A percentile compares a stretch with the other conserved stretches of the same genome.
Evolutionary conservation across 2,797 vertebrate species (phyloP).

Genomic region (Fratercula arctica): DNA sequence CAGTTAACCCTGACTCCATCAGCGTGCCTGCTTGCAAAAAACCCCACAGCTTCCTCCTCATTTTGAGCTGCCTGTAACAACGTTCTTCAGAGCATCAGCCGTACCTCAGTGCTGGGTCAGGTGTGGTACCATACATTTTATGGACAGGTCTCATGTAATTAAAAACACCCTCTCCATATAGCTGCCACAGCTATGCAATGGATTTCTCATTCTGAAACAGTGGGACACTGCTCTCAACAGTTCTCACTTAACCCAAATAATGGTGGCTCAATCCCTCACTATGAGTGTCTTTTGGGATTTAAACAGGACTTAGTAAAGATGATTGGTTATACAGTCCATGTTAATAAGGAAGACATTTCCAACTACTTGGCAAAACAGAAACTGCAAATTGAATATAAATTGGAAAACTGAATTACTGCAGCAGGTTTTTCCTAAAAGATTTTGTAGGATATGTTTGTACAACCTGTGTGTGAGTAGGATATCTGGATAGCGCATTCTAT

Average conservation of each 20-base stretch:
- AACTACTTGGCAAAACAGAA: slow-evolving; percentile 21
- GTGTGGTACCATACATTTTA: neutral
- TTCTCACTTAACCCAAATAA: neutral
- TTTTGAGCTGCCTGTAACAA: neutral
- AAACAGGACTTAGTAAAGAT: neutral
- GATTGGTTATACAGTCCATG: neutral
- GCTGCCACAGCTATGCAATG: neutral
- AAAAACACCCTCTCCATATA: neutral
- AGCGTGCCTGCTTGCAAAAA: neutral
- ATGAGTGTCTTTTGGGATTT: neutral
- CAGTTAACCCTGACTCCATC: neutral
- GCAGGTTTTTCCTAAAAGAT: slow-evolving; percentile 36
- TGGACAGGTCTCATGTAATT: neutral
- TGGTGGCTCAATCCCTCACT: neutral
- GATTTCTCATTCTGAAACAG: neutral
- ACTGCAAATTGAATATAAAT: slow-evolving; percentile 26
- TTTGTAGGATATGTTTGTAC: neutral
- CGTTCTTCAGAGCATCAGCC: neutral
- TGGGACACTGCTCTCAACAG: neutral
- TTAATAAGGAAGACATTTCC: slow-evolving; percentile 29
- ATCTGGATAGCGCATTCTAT: slow-evolving; percentile 4
- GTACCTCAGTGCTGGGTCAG: neutral
- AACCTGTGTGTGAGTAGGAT: slow-evolving; percentile 1
- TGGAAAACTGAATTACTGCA: neutral
- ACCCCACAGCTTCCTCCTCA: neutral